Evolutionary conservation across 2,113 vertebrate genomes (phyloP).

Genomic region (Phyllostomus discolor): DNA sequence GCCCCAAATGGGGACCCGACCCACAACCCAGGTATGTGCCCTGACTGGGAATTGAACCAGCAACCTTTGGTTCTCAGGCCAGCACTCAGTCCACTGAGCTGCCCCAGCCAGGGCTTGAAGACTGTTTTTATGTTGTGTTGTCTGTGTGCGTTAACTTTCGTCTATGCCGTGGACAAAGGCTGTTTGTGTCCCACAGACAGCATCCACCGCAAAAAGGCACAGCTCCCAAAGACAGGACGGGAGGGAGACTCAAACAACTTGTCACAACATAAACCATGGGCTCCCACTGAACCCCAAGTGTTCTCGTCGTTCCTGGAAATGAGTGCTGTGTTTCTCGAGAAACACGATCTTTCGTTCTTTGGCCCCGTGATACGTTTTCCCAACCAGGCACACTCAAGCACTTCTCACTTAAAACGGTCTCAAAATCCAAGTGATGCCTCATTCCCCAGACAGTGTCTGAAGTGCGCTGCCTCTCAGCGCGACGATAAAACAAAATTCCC

Average conservation of each 20-base stretch:
- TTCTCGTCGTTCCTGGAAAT: not conserved
- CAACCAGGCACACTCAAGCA: not conserved
- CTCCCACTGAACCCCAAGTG: not conserved
- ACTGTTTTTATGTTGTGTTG: not conserved
- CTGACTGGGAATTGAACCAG: no score
- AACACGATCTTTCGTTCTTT: not conserved
- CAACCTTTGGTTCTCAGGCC: no score
- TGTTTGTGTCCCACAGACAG: not conserved
- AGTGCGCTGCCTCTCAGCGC: not conserved
- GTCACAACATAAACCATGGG: not conserved
- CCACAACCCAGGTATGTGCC: no score
- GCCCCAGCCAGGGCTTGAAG: no score
- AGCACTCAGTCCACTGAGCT: no score
- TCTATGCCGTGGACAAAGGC: not conserved
- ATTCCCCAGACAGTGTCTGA: not conserved
- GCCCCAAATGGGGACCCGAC: no score
- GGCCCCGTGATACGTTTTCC: not conserved
- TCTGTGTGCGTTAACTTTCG: not conserved
- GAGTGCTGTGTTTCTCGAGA: not conserved
- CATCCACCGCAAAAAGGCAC: not conserved
- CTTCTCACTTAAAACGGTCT: conserved; percentile 3
- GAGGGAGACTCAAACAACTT: not conserved
- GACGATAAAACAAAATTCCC: conserved; percentile 31
- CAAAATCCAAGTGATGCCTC: not conserved
- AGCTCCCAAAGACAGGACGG: not conserved